Evolutionary conservation across 1,140 invertebrate genomes (phyloP).

Genomic region (Anastatus disparis): DNA sequence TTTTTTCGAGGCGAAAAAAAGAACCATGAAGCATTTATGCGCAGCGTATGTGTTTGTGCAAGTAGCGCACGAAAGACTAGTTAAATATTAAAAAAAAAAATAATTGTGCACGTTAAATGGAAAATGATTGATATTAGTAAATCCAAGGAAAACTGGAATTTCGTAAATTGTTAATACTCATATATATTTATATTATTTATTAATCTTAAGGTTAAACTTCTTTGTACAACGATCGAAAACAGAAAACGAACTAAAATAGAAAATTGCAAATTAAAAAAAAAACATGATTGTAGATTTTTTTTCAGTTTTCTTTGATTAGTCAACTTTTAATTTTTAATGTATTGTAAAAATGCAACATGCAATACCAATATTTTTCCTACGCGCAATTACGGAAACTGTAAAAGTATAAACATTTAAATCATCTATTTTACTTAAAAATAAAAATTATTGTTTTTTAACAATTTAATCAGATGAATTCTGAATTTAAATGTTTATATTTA

Average conservation of each 20-base stretch:
- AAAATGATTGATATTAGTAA: background rate
- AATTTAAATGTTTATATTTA: constrained; percentile 9
- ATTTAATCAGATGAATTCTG: too few relatives aligned
- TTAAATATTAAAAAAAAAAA: constrained; percentile 12
- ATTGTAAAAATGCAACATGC: background rate
- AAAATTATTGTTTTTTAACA: too few relatives aligned
- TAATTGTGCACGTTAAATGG: background rate
- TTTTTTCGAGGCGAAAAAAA: background rate
- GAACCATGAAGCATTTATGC: constrained; percentile 13
- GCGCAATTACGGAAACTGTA: background rate
- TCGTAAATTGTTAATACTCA: background rate
- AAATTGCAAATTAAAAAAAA: background rate
- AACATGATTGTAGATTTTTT: background rate
- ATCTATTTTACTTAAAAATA: too few relatives aligned
- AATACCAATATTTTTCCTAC: constrained; percentile 25
- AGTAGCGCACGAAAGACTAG: background rate
- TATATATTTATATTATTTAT: constrained; percentile 21
- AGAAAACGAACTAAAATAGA: too few relatives aligned
- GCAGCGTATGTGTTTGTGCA: background rate
- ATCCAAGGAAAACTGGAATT: background rate
- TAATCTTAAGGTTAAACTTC: background rate
- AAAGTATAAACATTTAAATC: constrained; percentile 6
- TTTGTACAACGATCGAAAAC: too few relatives aligned
- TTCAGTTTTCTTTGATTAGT: constrained; percentile 17
- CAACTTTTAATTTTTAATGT: constrained; percentile 3